These are phyloP conservation scores for Onychorhynchus coronatus DNA, from an alignment of 2,113 vertebrate species.

Conservation along the genomic window DNA sequence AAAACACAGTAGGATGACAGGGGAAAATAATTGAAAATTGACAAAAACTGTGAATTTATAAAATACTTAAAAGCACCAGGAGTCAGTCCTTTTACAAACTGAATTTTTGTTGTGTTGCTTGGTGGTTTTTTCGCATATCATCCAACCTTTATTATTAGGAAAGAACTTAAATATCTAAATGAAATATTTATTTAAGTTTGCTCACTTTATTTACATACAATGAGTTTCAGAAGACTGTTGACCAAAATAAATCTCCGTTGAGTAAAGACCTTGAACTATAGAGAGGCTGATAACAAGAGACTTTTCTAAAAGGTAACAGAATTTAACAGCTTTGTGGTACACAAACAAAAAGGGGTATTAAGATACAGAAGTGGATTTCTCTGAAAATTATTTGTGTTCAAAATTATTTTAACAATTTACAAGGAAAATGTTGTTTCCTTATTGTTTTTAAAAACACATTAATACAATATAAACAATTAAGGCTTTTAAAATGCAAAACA, in stretches of 20 bases:
- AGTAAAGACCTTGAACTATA: not conserved
- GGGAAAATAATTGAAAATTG: not conserved
- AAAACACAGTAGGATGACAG: not conserved
- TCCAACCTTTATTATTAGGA: not conserved
- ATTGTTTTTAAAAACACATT: slow-evolving; percentile 18
- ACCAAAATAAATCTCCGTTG: slow-evolving; percentile 7
- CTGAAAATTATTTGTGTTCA: not conserved
- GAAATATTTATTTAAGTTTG: slow-evolving; percentile 7
- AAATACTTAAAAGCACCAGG: not conserved
- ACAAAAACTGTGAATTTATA: not conserved
- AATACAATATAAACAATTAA: slow-evolving; percentile 47
- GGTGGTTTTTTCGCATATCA: not conserved
- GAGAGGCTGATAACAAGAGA: not conserved
- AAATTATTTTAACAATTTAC: not conserved
- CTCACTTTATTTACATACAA: slow-evolving; percentile 18
- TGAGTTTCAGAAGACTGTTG: slow-evolving; percentile 15
- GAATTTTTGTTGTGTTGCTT: not conserved
- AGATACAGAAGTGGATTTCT: not conserved
- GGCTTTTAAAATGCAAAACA: slow-evolving; percentile 48
- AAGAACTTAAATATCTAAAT: not conserved
- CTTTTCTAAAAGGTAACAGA: not conserved
- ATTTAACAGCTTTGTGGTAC: not conserved
- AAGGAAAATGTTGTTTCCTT: slow-evolving; percentile 21
- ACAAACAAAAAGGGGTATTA: not conserved
- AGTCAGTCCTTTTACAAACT: not conserved